phyloP scores from a whole-genome alignment of 2,797 vertebrate species.

The Spea hammondii region DNA sequence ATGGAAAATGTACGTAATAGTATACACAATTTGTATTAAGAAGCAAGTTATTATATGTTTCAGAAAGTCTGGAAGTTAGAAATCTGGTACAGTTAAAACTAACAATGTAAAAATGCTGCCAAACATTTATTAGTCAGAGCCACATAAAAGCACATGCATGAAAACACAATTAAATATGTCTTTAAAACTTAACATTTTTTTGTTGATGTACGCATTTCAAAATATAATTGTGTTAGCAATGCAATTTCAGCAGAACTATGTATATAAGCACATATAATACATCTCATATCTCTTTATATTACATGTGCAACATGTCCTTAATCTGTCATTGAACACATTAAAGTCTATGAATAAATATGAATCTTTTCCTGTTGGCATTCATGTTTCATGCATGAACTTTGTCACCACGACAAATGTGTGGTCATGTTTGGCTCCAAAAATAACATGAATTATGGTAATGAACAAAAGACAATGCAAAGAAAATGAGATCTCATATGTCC shows the following conservation, averaged over 20 bases:
- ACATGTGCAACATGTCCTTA: conserved; percentile 2
- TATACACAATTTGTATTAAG: too few species aligned
- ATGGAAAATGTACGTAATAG: too few species aligned
- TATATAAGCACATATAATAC: conserved; percentile 29
- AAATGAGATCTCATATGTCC: too few species aligned
- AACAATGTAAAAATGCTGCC: not conserved
- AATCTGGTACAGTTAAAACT: too few species aligned
- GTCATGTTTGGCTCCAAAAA: too few species aligned
- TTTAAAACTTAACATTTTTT: not conserved
- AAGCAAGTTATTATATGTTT: too few species aligned
- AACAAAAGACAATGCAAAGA: too few species aligned
- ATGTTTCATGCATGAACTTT: too few species aligned
- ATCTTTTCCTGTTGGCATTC: too few species aligned
- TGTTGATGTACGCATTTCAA: conserved; percentile 26
- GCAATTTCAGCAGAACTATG: conserved; percentile 29
- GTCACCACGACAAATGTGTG: too few species aligned
- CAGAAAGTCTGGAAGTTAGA: too few species aligned
- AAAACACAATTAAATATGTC: not conserved
- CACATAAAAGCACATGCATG: not conserved
- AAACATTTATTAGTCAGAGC: not conserved
- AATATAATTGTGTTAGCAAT: conserved; percentile 32
- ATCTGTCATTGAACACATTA: conserved; percentile 21
- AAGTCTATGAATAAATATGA: conserved; percentile 1
- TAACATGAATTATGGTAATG: too few species aligned
- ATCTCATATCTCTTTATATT: conserved; percentile 10